phyloP scores from a whole-genome alignment of 2,797 vertebrate species.

The Micrastur ruficollis region DNA sequence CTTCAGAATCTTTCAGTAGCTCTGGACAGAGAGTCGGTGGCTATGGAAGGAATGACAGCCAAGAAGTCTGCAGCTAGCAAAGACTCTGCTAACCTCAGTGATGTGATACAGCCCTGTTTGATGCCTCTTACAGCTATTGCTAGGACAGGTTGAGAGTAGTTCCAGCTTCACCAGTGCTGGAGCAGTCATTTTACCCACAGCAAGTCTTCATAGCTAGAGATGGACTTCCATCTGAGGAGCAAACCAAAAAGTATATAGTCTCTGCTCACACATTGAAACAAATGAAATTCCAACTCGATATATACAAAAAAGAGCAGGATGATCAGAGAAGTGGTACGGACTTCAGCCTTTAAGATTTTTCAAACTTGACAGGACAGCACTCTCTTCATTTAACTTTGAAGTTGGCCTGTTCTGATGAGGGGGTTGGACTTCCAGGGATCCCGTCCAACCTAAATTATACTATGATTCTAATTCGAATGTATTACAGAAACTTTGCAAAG shows the following conservation, averaged over 20 bases:
- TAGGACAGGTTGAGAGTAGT: background rate
- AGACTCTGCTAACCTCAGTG: background rate
- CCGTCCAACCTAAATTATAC: background rate
- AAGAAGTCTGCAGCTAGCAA: background rate
- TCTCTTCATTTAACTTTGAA: background rate
- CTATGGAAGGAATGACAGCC: background rate
- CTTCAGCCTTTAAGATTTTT: background rate
- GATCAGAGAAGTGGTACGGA: background rate
- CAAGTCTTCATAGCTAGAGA: background rate
- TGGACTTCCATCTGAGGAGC: background rate
- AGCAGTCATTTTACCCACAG: background rate
- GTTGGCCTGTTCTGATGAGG: background rate
- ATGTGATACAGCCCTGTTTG: background rate
- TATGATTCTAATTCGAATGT: background rate
- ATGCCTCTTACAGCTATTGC: background rate
- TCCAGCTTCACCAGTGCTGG: background rate
- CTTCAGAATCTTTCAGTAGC: background rate
- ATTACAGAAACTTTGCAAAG: background rate
- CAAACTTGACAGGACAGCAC: background rate
- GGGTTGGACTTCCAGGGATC: background rate
- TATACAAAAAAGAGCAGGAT: background rate
- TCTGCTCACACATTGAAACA: background rate
- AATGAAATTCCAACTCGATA: background rate
- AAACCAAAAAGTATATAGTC: background rate
- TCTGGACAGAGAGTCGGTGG: background rate